These are phyloP conservation scores for Drosophila bifasciata DNA, from an alignment of 1,140 invertebrate species.

Conservation along the genomic window DNA sequence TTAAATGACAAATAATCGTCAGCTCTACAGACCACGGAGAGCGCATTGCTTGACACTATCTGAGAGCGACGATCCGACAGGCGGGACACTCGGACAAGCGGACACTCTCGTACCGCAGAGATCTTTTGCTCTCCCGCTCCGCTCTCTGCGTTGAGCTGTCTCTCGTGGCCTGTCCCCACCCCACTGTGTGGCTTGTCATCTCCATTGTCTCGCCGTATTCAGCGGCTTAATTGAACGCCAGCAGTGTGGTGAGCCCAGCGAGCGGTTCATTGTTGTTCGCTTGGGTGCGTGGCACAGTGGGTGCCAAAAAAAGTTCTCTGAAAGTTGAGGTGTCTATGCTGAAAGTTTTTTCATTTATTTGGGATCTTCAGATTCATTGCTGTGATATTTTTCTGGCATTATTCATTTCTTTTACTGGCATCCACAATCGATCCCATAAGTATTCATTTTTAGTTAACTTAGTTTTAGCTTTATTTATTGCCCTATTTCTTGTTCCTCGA, in stretches of 20 bases:
- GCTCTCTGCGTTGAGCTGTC: no score
- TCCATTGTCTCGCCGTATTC: slow-evolving; percentile 54
- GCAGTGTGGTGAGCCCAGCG: slow-evolving; percentile 38
- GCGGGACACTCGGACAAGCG: background rate
- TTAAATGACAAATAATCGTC: slow-evolving; percentile 32
- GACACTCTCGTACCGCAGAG: background rate
- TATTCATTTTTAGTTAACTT: no score
- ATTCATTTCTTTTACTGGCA: no score
- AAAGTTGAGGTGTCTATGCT: background rate
- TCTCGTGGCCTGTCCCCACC: slow-evolving; percentile 4
- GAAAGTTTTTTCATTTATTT: background rate
- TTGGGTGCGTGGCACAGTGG: slow-evolving; percentile 38
- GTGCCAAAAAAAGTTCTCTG: background rate
- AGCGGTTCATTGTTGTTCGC: slow-evolving; percentile 40
- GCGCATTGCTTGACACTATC: slow-evolving; percentile 11
- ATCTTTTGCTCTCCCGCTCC: background rate
- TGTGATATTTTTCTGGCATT: no score
- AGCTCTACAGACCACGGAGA: slow-evolving; percentile 5
- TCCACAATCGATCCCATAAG: no score
- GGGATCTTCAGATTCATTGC: background rate
- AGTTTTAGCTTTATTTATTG: background rate
- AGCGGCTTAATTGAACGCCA: slow-evolving; percentile 68
- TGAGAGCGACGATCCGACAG: slow-evolving; percentile 11
- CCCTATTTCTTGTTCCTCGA: background rate
- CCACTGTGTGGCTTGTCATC: slow-evolving; percentile 24